Percentiles rank a stretch among this genome's conserved stretches.
Conservation (phyloP, 2,113 vertebrate species). For the human region DNA sequence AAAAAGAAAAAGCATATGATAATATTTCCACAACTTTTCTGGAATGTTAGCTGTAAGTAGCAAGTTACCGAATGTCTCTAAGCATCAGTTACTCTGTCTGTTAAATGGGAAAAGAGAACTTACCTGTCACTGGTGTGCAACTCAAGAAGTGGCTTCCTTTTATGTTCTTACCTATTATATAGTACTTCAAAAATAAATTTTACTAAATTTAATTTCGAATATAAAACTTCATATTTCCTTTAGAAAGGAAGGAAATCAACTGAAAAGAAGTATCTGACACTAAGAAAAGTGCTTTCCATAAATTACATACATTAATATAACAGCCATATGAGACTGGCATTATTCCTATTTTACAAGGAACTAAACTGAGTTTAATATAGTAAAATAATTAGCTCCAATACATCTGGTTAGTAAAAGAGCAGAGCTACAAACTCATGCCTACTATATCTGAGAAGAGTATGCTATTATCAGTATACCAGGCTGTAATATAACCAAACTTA, state of each 20-base stretch:
- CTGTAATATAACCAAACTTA: neutral
- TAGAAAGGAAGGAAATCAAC: neutral
- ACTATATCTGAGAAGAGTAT: neutral
- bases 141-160: neutral
- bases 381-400: neutral
- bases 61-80: neutral
- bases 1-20: neutral
- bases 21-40: neutral
- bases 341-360: neutral
- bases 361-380: neutral
- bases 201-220: neutral
- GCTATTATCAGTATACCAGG: no score
- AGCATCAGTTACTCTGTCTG: neutral
- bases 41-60: neutral
- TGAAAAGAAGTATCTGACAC: no score
- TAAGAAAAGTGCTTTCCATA: neutral
- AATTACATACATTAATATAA: neutral
- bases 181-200: neutral
- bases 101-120: neutral
- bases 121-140: neutral
- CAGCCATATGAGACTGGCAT: neutral
- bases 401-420: neutral
- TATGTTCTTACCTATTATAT: neutral
- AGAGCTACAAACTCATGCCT: neutral
- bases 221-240: neutral